Conservation (phyloP, 1,140 invertebrate genomes). For the Tetragonula clypearis region DNA sequence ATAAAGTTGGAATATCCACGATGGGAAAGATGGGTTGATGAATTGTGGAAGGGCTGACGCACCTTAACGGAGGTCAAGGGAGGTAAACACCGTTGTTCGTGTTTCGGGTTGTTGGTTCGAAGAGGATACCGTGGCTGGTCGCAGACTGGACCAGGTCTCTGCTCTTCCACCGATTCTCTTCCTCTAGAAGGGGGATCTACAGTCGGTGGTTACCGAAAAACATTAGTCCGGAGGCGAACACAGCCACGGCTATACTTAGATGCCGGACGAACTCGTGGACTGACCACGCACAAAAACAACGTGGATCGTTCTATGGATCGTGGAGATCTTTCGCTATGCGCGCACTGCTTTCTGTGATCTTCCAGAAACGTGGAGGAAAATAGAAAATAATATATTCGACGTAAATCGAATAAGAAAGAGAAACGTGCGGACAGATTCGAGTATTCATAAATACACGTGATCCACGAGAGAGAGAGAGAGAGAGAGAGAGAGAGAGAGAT, state of each 20-base stretch:
- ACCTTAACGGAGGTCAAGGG: conserved; percentile 55
- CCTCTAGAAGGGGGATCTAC: conserved; percentile 39
- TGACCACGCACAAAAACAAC: conserved; percentile 76
- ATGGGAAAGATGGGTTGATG: no score
- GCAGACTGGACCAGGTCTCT: conserved; percentile 71
- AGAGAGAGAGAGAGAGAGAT: not conserved
- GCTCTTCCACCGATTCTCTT: conserved; percentile 46
- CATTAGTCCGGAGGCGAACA: conserved; percentile 72
- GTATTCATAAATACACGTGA: not conserved
- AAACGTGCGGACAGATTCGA: not conserved
- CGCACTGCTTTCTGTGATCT: not conserved
- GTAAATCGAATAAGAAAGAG: not conserved
- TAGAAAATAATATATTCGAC: no score
- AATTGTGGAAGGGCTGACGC: conserved; percentile 20
- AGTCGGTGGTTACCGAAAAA: conserved; percentile 68
- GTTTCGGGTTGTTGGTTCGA: conserved; percentile 46
- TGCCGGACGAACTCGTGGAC: conserved; percentile 71
- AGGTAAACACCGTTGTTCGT: conserved; percentile 47
- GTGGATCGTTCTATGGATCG: conserved; percentile 30
- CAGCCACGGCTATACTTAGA: conserved; percentile 81
- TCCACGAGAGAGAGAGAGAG: not conserved
- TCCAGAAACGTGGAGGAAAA: not conserved
- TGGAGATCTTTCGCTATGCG: not conserved
- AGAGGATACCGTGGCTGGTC: conserved; percentile 62
- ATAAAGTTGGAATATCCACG: not conserved